Conservation (phyloP, 2,113 vertebrate species). For the Scartelaos histophorus region DNA sequence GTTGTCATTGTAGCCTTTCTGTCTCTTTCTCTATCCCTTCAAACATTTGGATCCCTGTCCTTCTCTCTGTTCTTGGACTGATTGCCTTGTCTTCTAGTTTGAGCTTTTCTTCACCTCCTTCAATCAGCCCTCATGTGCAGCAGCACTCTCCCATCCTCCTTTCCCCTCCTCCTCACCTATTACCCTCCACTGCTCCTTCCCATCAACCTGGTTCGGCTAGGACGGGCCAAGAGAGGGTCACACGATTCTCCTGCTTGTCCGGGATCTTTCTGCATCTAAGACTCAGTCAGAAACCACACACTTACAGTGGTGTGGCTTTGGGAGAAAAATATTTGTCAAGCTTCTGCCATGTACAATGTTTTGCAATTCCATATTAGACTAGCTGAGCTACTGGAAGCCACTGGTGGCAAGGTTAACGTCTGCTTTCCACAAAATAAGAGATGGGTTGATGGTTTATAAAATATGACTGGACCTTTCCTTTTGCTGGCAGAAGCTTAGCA, state of each 20-base stretch:
- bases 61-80: slow-evolving; percentile 76
- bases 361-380: slow-evolving; percentile 9
- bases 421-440: background rate
- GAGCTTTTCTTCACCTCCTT: slow-evolving; percentile 81
- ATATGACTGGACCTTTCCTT: slow-evolving; percentile 18
- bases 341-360: slow-evolving; percentile 66
- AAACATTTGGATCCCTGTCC: slow-evolving; percentile 32
- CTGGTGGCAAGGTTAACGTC: slow-evolving; percentile 25
- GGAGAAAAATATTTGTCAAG: slow-evolving; percentile 76
- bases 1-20: slow-evolving; percentile 82
- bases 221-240: slow-evolving; percentile 66
- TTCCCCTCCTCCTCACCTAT: slow-evolving; percentile 34
- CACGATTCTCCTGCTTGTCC: slow-evolving; percentile 75
- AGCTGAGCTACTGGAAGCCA: slow-evolving; percentile 41
- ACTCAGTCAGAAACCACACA: slow-evolving; percentile 74
- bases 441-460: background rate
- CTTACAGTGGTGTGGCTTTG: slow-evolving; percentile 70
- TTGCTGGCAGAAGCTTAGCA: slow-evolving; percentile 77
- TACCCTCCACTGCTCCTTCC: slow-evolving; percentile 66
- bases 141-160: slow-evolving; percentile 37
- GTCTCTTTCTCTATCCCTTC: slow-evolving; percentile 45
- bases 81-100: slow-evolving; percentile 84
- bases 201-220: slow-evolving; percentile 60
- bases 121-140: slow-evolving; percentile 62
- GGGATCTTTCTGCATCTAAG: slow-evolving; percentile 76